Evolutionary conservation across 2,797 vertebrate genomes (phyloP).

Genomic region (Chelon auratus): DNA sequence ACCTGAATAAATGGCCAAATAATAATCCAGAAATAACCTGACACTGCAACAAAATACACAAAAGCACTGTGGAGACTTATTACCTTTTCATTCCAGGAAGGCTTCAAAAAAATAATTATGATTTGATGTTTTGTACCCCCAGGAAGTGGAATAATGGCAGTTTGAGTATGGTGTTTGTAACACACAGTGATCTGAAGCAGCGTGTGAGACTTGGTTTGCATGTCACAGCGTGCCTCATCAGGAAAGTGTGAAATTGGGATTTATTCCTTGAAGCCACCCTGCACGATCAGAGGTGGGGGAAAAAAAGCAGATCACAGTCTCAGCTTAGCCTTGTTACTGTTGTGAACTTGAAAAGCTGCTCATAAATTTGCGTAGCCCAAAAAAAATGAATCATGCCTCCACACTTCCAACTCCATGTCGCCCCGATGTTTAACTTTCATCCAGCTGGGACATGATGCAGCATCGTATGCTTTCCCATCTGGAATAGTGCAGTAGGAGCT

Average conservation of each 20-base stretch:
- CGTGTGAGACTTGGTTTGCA: constrained; percentile 18
- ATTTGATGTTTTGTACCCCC: constrained; percentile 11
- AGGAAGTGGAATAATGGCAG: constrained; percentile 26
- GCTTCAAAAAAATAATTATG: background rate
- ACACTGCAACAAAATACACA: background rate
- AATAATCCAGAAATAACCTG: constrained; percentile 1
- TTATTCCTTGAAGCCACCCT: constrained; percentile 36
- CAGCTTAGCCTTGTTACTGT: constrained; percentile 13
- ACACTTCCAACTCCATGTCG: background rate
- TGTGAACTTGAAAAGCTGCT: constrained; percentile 19
- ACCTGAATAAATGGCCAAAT: background rate
- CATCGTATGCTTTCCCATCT: too few species aligned
- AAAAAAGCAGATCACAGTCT: constrained; percentile 3
- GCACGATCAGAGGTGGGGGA: constrained; percentile 25
- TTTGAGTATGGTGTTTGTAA: constrained; percentile 11
- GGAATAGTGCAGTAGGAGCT: too few species aligned
- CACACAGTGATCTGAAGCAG: constrained; percentile 14
- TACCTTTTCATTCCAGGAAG: background rate
- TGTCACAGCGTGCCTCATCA: constrained; percentile 40
- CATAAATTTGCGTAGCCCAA: background rate
- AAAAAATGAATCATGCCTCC: background rate
- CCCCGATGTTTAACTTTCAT: background rate
- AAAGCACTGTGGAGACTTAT: background rate
- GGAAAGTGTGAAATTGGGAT: constrained; percentile 58
- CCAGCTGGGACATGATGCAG: background rate